Percentiles rank a stretch among this genome's conserved stretches.
Conservation (phyloP, 2,888 invertebrate genomes). For the Cyclophora punctaria region DNA sequence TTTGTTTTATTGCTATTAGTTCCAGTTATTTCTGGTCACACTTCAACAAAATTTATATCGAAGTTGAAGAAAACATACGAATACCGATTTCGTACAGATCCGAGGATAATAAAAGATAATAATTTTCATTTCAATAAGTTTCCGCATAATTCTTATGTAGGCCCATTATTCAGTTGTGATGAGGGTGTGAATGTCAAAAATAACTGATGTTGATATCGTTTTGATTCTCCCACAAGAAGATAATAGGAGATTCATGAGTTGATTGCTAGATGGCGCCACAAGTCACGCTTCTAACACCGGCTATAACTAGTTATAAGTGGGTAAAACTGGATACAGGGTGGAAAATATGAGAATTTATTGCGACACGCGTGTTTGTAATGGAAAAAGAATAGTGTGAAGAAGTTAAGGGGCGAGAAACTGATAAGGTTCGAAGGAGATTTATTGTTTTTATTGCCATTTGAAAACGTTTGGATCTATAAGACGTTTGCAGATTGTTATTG, state of each 20-base stretch:
- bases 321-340: slow-evolving; percentile 27
- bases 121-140: slow-evolving; percentile 43
- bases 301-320: slow-evolving; percentile 21
- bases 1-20: slow-evolving; percentile 16
- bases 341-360: slow-evolving; percentile 42
- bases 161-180: slow-evolving; percentile 53
- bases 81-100: too few species aligned
- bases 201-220: slow-evolving; percentile 69
- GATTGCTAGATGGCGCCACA: slow-evolving; percentile 39
- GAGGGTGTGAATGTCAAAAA: slow-evolving; percentile 61
- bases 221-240: slow-evolving; percentile 61
- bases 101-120: neutral
- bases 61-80: too few species aligned
- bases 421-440: slow-evolving; percentile 16
- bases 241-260: slow-evolving; percentile 64
- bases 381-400: slow-evolving; percentile 38
- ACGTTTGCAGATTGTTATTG: too few species aligned
- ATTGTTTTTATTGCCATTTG: slow-evolving; percentile 15
- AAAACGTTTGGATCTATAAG: too few species aligned
- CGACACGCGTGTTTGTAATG: slow-evolving; percentile 37
- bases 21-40: neutral
- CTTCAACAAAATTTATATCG: neutral
- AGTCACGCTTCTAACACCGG: slow-evolving; percentile 12
- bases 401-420: slow-evolving; percentile 24
- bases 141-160: slow-evolving; percentile 54